phyloP scores from a whole-genome alignment of 2,797 vertebrate genomes.

The Oreonectes daqikongensis region DNA sequence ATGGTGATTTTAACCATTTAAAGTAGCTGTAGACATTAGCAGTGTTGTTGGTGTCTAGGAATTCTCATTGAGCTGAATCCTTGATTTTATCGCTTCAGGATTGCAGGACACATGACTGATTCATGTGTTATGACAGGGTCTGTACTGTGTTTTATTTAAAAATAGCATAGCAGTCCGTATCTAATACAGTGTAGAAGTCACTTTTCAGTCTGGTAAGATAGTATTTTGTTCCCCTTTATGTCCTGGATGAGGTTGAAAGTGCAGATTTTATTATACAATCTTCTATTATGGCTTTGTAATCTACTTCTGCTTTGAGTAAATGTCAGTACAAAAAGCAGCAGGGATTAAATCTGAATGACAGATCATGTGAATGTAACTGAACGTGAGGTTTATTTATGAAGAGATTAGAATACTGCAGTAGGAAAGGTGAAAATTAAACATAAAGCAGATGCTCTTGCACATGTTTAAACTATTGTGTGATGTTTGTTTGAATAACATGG shows the following conservation, averaged over 20 bases:
- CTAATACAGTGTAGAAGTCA: not conserved
- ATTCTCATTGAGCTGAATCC: slow-evolving; percentile 5
- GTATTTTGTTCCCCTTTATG: not conserved
- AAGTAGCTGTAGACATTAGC: not conserved
- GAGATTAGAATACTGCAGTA: not conserved
- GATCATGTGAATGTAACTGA: not conserved
- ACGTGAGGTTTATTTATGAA: not conserved
- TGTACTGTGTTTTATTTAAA: not conserved
- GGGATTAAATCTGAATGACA: not conserved
- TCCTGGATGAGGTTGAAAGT: not conserved
- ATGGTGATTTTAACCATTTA: no score
- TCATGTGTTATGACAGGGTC: not conserved
- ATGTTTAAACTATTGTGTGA: not conserved
- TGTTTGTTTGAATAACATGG: not conserved
- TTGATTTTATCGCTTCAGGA: slow-evolving; percentile 37
- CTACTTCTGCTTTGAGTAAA: slow-evolving; percentile 2
- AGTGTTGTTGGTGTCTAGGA: not conserved
- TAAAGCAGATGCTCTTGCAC: not conserved
- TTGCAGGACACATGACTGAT: slow-evolving; percentile 23
- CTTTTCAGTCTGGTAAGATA: no score
- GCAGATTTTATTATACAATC: not conserved
- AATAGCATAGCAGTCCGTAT: not conserved
- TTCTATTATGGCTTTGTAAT: not conserved
- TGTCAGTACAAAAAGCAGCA: not conserved
- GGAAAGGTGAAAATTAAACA: not conserved